phyloP scores from a whole-genome alignment of 2,888 invertebrate species.

The Epinotia nisella region DNA sequence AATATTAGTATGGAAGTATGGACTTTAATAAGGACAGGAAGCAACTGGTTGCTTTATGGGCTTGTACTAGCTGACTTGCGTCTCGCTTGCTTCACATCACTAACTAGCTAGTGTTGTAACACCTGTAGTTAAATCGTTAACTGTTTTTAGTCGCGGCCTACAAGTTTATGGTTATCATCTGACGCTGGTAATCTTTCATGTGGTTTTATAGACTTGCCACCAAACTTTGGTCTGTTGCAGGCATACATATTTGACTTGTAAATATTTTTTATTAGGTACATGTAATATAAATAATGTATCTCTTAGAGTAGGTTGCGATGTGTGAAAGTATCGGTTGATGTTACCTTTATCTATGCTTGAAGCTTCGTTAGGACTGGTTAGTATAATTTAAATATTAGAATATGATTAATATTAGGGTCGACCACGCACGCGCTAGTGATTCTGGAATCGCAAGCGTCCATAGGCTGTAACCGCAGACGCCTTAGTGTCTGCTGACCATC shows the following conservation, averaged over 20 bases:
- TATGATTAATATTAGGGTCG: too few species aligned
- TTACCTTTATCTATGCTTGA: background rate
- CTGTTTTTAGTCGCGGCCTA: conserved; percentile 13
- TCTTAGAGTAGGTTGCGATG: background rate
- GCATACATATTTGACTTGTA: background rate
- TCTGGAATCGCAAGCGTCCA: too few species aligned
- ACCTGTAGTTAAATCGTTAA: conserved; percentile 15
- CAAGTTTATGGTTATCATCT: conserved; percentile 17
- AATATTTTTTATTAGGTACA: conserved; percentile 1
- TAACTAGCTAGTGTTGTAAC: conserved; percentile 13
- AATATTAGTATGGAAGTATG: too few species aligned
- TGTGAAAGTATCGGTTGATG: background rate
- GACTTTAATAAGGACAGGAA: conserved; percentile 18
- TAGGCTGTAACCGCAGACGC: too few species aligned
- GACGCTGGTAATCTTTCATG: conserved; percentile 22
- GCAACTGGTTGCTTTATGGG: conserved; percentile 14
- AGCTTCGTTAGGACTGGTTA: background rate
- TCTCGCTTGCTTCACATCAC: conserved; percentile 10
- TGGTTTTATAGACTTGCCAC: conserved; percentile 18
- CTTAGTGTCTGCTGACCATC: too few species aligned
- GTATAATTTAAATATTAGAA: too few species aligned
- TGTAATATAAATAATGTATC: background rate
- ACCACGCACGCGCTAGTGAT: too few species aligned
- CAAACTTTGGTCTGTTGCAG: background rate
- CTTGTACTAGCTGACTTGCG: background rate